phyloP scores from a whole-genome alignment of 2,113 vertebrate species.

The Scortum barcoo region DNA sequence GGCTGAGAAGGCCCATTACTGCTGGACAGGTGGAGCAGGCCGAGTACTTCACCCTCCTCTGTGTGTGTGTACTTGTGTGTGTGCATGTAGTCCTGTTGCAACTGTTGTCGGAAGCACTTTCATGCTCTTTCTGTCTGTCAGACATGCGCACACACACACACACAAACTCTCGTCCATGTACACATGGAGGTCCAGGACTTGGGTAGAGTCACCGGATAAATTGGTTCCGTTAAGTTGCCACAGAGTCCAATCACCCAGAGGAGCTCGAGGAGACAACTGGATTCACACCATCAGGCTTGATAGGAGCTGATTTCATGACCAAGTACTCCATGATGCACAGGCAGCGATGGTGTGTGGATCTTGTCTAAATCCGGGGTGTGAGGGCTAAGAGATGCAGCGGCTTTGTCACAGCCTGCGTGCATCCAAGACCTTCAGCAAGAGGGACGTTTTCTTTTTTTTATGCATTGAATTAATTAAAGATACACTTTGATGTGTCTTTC shows the following conservation, averaged over 20 bases:
- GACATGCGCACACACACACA: conserved; percentile 3
- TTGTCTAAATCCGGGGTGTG: background rate
- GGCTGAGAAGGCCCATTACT: conserved; percentile 64
- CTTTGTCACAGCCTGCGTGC: background rate
- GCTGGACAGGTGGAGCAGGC: conserved; percentile 36
- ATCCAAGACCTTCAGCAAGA: background rate
- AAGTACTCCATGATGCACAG: conserved; percentile 13
- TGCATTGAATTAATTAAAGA: background rate
- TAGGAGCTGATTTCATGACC: conserved; percentile 28
- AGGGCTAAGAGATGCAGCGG: background rate
- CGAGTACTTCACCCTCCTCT: conserved; percentile 14
- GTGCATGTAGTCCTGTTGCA: background rate
- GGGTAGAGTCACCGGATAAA: conserved; percentile 38
- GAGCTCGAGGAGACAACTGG: conserved; percentile 23
- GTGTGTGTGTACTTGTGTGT: conserved; percentile 5
- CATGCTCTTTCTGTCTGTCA: conserved; percentile 41
- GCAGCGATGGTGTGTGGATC: background rate
- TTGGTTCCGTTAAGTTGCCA: conserved; percentile 63
- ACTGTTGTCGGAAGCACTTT: conserved; percentile 58
- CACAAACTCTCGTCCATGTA: conserved; percentile 2
- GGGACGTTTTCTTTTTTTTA: background rate
- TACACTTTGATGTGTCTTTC: background rate
- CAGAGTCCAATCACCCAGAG: conserved; percentile 51
- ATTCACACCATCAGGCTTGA: conserved; percentile 31
- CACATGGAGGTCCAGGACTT: background rate